phyloP scores from a whole-genome alignment of 2,888 invertebrate species.

The Drosophila anomalata region DNA sequence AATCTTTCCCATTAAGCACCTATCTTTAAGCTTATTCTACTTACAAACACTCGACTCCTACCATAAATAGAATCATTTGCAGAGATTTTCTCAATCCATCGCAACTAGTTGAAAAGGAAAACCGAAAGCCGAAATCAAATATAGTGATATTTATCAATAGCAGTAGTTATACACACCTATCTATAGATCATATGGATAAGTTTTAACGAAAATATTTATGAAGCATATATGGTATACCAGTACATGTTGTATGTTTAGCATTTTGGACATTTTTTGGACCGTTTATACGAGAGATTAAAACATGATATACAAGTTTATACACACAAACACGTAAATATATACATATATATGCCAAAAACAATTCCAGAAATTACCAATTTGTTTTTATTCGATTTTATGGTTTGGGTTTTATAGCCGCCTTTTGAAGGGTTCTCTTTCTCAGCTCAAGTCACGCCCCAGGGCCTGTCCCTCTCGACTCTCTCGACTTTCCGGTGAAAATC shows the following conservation, averaged over 20 bases:
- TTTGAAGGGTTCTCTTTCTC: slow-evolving; percentile 25
- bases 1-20: slow-evolving; percentile 19
- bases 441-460: slow-evolving; percentile 29
- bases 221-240: slow-evolving; percentile 21
- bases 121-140: slow-evolving; percentile 76
- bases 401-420: slow-evolving; percentile 32
- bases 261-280: slow-evolving; percentile 53
- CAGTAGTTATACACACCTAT: slow-evolving; percentile 22
- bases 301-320: slow-evolving; percentile 48
- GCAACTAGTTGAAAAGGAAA: slow-evolving; percentile 54
- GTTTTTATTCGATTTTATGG: slow-evolving; percentile 42
- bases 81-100: slow-evolving; percentile 33
- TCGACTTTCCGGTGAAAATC: slow-evolving; percentile 49
- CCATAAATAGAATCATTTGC: slow-evolving; percentile 36
- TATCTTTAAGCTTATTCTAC: slow-evolving; percentile 50
- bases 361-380: slow-evolving; percentile 40
- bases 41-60: slow-evolving; percentile 49
- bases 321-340: slow-evolving; percentile 37
- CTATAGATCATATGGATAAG: slow-evolving; percentile 13
- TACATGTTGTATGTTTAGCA: slow-evolving; percentile 39
- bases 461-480: slow-evolving; percentile 6
- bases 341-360: slow-evolving; percentile 38
- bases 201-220: slow-evolving; percentile 24
- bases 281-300: slow-evolving; percentile 35
- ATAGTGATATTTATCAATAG: slow-evolving; percentile 78